Evolutionary conservation across 1,140 invertebrate species (phyloP), one percentile per base, ranked within the genome.

Genomic region (Matsumurasca onukii): DNA sequence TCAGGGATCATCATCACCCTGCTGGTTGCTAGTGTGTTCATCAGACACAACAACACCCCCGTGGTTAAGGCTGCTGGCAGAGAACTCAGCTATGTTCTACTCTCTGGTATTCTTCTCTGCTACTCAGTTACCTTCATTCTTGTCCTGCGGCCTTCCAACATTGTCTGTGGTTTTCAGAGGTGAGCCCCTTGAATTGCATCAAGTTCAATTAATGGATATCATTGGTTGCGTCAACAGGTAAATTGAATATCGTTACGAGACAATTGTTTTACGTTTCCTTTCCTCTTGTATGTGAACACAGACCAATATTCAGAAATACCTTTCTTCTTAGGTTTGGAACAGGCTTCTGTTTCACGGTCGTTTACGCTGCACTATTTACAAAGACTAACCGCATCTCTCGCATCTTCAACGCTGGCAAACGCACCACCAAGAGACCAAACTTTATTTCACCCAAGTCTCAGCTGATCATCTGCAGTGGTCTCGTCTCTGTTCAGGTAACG

Each of bases 371-470:
- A 2, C 81, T 98, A 0, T 80, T 97, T 22, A 96, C 94, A 1
- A 96, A 97, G 80, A 97, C 94, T 2, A 96, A 95, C 81, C 83
- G 94, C 31, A 97, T 97, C 70, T 88, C 92, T 1, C 82, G 95
- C 20, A 97, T 98, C 73, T 97, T 98, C 80, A 90, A 92, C 72
- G 91, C 91, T 2, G 90, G 93, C 67, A 92, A 92, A 76, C 88
- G 90, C 69, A 94, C 93, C 13, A 93, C 94, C 0, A 90, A 92
- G 76, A 80, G 94, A 70, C 95, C 3, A 39, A 91, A 88, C 20
- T 94, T 97, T 77, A 98, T 98, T 72, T 96, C 94, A 34, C 95
- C 96, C 0, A 88, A 89, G 74, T 98, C 95, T 0, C 96, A 98
- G 78, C 83, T 98, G 31, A 86, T 93, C 71, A 98, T 98, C 75